Base-by-base conservation (phyloP, 2,888 invertebrate genomes). In the Lissocephala sabroskyi region DNA sequence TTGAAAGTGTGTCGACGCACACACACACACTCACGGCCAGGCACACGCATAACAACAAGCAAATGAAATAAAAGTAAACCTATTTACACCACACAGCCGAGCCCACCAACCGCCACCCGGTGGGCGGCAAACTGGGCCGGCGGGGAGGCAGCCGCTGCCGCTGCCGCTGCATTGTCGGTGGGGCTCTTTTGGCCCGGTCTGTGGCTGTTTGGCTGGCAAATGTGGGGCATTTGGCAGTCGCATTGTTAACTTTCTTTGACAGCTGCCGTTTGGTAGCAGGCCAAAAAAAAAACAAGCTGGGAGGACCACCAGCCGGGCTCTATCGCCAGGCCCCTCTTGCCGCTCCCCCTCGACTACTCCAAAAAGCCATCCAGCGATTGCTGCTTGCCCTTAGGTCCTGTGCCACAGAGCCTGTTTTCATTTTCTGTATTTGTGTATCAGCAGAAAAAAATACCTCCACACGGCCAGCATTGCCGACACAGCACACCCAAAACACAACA, bases 21-120 rank as follows among this genome's bases (percentile, higher is more conserved):
- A 56, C 62, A 52, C 53, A 61, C 41, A 44, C 54, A 56, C 37
- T 53, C 48, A 40, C 50, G 46, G 19, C 44, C 33, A 42, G n/a
- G 45, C 41, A 19, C 43, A 56, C 2, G 30, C 41, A 42, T 39
- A 40, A 41, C 46, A 49, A 49, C 33, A 56, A 50, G 45, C 53
- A 67, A 76, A 74, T 77, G 61, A 74, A 74, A 77, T 74, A 77
- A 74, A 77, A 74, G 75, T 77, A 74, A 74, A 67, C 70, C 71
- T 65, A 70, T 77, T 74, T 74, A 74, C 77, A 74, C 71, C 63
- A 63, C 16, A 16, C 59, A 75, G 53, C 49, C 49, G 35, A 50
- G 44, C 46, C 47, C n/a, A n/a, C n/a, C n/a, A 35, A 3, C 26
- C 6, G n/a, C 19, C 7, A 42, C 18, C 9, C 10, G 36, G n/a